A percentile compares a stretch with the other conserved stretches of the same genome.
Evolutionary conservation across 1,140 invertebrate genomes (phyloP).

Genomic region (Drosophila santomea): DNA sequence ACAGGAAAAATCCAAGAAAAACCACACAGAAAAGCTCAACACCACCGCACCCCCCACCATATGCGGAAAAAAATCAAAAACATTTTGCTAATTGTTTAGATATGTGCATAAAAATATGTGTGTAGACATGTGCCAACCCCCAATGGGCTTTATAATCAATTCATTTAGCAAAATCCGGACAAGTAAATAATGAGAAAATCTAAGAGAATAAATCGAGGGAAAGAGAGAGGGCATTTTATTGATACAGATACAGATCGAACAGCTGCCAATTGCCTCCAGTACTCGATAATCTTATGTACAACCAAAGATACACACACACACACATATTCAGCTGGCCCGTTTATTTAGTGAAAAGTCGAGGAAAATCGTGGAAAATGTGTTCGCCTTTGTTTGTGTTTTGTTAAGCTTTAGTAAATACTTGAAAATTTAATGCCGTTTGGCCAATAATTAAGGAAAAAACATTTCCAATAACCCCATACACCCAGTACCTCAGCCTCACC

Average conservation of each 20-base stretch:
- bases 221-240: conserved; percentile 28
- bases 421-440: conserved; percentile 82
- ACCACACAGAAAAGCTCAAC: not conserved
- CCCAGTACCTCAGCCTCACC: not conserved
- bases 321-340: not conserved
- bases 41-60: too few species aligned
- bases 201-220: not conserved
- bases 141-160: conserved; percentile 63
- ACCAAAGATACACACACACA: conserved; percentile 21
- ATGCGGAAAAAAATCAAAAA: conserved; percentile 4
- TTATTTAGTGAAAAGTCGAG: conserved; percentile 47
- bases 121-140: conserved; percentile 40
- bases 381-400: conserved; percentile 62
- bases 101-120: conserved; percentile 47
- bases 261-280: conserved; percentile 50
- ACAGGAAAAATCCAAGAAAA: not conserved
- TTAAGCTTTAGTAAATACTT: conserved; percentile 82
- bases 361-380: conserved; percentile 25
- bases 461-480: conserved; percentile 31
- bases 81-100: conserved; percentile 39
- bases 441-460: conserved; percentile 76
- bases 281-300: conserved; percentile 44
- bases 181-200: conserved; percentile 24
- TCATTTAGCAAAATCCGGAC: conserved; percentile 35
- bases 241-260: conserved; percentile 45